Base-by-base conservation (phyloP, 2,888 invertebrate genomes). In the Drosophila mettleri region DNA sequence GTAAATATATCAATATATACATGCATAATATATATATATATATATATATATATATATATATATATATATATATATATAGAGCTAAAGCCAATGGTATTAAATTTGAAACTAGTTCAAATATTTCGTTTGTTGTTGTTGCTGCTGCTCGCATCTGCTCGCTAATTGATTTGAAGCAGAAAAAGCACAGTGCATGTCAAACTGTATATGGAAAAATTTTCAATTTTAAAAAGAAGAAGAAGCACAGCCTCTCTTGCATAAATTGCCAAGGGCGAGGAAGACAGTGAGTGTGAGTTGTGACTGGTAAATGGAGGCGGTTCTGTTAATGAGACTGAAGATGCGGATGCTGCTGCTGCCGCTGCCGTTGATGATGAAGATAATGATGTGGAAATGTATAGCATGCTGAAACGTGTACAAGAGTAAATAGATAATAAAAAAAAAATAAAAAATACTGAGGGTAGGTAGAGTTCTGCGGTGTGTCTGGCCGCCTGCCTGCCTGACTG, bases 361-460 rank as follows among this genome's bases (percentile, higher is more conserved):
- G 53, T 22, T 72, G 80, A 16, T 38, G 58, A 18, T 51, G 64
- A 34, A 18, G 75, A 46, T 52, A 53, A 61, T 75, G 79, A 68
- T 14, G 48, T 34, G 22, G 48, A 69, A 78, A 86, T 78, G 81
- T 80, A 77, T 82, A 65, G 68, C 74, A 72, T 73, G 66, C 59
- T 29, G 48, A 66, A 77, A 86, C 89, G 89, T 89, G 86, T 86
- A 82, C 88, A 86, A 89, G 89, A 87, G 85, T 89, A 87, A 87
- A 82, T 82, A 86, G 88, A 85, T 87, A 85, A 85, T 67, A 68
- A 71, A 48, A 49, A 43, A 51, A 55, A 29, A 29, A 29, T 7
- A 0, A 9, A 29, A 43, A n/a, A n/a, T n/a, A 39, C 43, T 2
- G 12, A 45, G 45, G 29, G 45, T 29, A 45, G 45, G 45, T 18